These are phyloP conservation scores for Drosophila arizonae DNA, from an alignment of 1,140 invertebrate genomes.

Conservation along the genomic window DNA sequence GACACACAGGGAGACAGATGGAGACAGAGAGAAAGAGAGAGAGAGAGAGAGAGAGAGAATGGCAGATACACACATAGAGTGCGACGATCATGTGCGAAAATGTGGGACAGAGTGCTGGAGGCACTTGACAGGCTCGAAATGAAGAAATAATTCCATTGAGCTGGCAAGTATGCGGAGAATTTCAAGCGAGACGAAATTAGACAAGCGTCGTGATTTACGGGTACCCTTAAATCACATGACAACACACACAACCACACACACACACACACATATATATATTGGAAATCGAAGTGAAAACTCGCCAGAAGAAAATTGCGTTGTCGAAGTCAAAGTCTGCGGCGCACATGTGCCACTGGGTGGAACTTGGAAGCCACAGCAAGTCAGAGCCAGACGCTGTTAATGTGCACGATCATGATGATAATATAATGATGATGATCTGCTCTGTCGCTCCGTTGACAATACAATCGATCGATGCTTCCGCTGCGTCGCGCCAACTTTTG, in stretches of 20 bases:
- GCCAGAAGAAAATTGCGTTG: conserved; percentile 42
- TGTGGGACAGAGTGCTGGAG: conserved; percentile 51
- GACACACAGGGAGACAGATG: conserved; percentile 21
- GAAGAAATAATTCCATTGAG: conserved; percentile 80
- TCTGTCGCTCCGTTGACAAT: conserved; percentile 22
- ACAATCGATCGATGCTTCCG: conserved; percentile 56
- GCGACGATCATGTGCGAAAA: conserved; percentile 65
- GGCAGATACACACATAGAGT: conserved; percentile 39
- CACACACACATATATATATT: conserved; percentile 28
- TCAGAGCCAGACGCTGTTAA: conserved; percentile 20
- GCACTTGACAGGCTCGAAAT: conserved; percentile 66
- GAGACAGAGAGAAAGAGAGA: conserved; percentile 22
- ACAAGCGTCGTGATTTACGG: conserved; percentile 78
- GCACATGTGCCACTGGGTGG: conserved; percentile 57
- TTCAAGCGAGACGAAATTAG: conserved; percentile 78
- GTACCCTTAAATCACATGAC: conserved; percentile 79
- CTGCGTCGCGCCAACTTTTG: conserved; percentile 19
- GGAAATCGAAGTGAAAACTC: conserved; percentile 73
- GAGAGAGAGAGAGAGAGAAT: conserved; percentile 21
- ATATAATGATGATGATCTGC: conserved; percentile 31
- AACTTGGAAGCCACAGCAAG: conserved; percentile 21
- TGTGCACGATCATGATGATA: conserved; percentile 13
- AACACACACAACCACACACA: conserved; percentile 31
- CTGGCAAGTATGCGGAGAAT: conserved; percentile 74
- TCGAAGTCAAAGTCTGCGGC: conserved; percentile 58